These are phyloP conservation scores for Sciurus vulgaris DNA, from an alignment of 2,797 vertebrate genomes.

Conservation along the genomic window DNA sequence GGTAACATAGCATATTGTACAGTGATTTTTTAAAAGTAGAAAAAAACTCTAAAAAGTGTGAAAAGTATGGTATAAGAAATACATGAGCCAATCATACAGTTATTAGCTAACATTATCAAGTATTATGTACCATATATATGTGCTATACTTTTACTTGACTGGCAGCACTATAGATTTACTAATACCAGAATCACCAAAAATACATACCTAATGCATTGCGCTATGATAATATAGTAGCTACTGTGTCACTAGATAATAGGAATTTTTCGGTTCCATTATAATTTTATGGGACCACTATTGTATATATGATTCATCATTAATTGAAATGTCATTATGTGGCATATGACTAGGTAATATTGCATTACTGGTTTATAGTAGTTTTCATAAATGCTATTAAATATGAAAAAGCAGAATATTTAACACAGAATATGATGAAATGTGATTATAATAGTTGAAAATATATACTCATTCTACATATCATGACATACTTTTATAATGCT, in stretches of 20 bases:
- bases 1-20: not conserved
- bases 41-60: not conserved
- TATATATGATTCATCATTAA: not conserved
- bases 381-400: slow-evolving; percentile 9
- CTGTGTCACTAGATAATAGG: not conserved
- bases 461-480: not conserved
- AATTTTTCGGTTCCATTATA: not conserved
- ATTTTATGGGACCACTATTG: not conserved
- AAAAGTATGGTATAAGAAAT: not conserved
- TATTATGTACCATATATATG: not conserved
- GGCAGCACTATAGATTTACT: not conserved
- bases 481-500: not conserved
- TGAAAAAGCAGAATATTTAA: not conserved
- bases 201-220: not conserved
- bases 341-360: not conserved
- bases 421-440: not conserved
- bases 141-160: not conserved
- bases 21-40: not conserved
- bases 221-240: not conserved
- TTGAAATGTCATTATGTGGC: not conserved
- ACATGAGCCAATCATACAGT: not conserved
- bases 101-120: not conserved
- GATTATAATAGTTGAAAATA: slow-evolving; percentile 7
- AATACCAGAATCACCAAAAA: not conserved
- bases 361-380: not conserved